Evolutionary conservation across 2,888 invertebrate genomes (phyloP).

Genomic region (Drosophila birchii): DNA sequence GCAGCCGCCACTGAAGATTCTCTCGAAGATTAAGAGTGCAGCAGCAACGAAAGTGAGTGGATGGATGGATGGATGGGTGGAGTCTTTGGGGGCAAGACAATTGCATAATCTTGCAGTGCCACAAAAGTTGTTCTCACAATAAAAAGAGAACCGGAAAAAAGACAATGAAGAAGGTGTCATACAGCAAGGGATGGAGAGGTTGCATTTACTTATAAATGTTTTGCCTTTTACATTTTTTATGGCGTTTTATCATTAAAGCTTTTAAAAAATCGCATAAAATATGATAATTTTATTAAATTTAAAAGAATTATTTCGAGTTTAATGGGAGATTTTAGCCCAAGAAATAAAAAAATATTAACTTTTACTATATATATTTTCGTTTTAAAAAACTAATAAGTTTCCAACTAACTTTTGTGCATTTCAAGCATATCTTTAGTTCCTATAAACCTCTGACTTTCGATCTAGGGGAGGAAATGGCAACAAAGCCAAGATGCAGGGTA

Average conservation of each 20-base stretch:
- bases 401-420: background rate
- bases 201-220: background rate
- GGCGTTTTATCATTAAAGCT: background rate
- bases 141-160: constrained; percentile 19
- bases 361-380: background rate
- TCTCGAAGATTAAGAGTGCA: constrained; percentile 23
- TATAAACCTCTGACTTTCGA: background rate
- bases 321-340: background rate
- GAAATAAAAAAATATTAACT: background rate
- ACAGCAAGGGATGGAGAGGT: background rate
- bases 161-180: constrained; percentile 25
- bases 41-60: constrained; percentile 31
- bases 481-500: constrained; percentile 53
- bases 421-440: background rate
- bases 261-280: background rate
- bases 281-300: background rate
- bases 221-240: background rate
- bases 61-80: constrained; percentile 5
- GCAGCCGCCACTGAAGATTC: constrained; percentile 30
- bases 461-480: constrained; percentile 46
- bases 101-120: constrained; percentile 37
- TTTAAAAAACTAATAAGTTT: background rate
- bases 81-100: constrained; percentile 14
- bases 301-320: background rate
- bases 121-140: constrained; percentile 28